Evolutionary conservation across 2,888 invertebrate species (phyloP).

Genomic region (Barypeithes pellucidus): DNA sequence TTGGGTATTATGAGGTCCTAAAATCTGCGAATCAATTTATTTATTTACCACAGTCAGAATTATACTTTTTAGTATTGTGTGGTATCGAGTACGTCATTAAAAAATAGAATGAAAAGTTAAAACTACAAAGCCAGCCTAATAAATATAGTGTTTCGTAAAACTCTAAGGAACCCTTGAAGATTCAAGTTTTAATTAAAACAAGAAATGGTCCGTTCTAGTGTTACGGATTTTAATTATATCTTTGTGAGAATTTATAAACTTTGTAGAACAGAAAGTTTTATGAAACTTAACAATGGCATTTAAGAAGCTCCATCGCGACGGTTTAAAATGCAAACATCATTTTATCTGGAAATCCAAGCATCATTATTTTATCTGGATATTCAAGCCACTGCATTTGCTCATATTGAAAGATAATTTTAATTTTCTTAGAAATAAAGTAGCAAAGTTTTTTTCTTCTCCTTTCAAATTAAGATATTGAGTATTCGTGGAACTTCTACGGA

Average conservation of each 20-base stretch:
- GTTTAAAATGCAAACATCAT: not conserved
- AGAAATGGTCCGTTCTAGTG: not conserved
- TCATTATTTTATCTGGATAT: not conserved
- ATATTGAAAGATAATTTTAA: not conserved
- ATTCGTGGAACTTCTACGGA: too few relatives aligned
- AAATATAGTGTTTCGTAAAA: not conserved
- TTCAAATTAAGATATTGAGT: too few relatives aligned
- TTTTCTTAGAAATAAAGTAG: too few relatives aligned
- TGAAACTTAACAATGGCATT: conserved; percentile 12
- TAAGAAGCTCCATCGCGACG: not conserved
- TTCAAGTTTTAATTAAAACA: conserved; percentile 16
- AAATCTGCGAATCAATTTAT: too few relatives aligned
- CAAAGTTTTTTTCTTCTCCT: too few relatives aligned
- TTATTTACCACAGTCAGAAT: too few relatives aligned
- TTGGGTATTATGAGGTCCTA: too few relatives aligned
- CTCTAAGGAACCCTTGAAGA: not conserved
- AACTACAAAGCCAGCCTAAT: not conserved
- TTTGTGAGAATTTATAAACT: not conserved
- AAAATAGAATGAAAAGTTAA: too few relatives aligned
- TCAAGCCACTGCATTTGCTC: not conserved
- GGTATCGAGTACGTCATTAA: too few relatives aligned
- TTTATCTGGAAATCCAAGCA: not conserved
- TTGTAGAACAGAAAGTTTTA: not conserved
- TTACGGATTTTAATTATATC: conserved; percentile 17
- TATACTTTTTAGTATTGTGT: too few relatives aligned